Base-by-base conservation (phyloP, 2,797 vertebrate genomes). In the Calcarius lapponicus region DNA sequence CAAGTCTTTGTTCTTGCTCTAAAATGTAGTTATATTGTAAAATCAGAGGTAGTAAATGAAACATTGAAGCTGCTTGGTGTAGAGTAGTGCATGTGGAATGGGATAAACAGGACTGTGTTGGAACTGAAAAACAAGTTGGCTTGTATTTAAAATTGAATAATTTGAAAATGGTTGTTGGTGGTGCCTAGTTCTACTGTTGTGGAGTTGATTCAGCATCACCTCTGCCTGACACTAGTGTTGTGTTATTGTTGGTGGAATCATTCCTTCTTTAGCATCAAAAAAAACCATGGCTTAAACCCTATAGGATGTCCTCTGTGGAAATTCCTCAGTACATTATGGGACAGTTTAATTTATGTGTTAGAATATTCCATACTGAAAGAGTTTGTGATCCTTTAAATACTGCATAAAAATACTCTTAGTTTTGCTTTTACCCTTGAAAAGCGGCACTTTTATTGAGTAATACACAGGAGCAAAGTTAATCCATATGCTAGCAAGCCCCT, bases 301-400 rank as follows among this genome's bases (percentile, higher is more conserved):
- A 20, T 32, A 56, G 32, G 56, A 21, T 86, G 86, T 92, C 57
- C 75, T 96, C 91, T 90, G 47, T 86, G 89, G 92, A 96, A 96
- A 86, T 66, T 89, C 70, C 85, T 96, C 66, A 82, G 57, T 92
- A 92, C 95, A 90, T 76, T 60, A 61, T 34, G 75, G 86, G 85
- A 86, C 58, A 95, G 65, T 95, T 91, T 87, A 80, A 93, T 96
- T 96, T 14, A 82, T 84, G 42, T 61, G 43, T 65, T 93, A 95
- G 89, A 96, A 82, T 94, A 92, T 97, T 90, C 82, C 42, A 78
- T 73, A 67, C 32, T 74, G 75, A 86, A 93, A 83, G 70, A 94
- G 10, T 22, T 88, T 94, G 51, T 58, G 31, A 61, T 86, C 61
- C 61, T 94, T 91, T 43, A 79, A 61, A 92, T 45, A 73, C 51